Conservation (phyloP, 2,113 vertebrate genomes). For the Cyphotilapia sp. region DNA sequence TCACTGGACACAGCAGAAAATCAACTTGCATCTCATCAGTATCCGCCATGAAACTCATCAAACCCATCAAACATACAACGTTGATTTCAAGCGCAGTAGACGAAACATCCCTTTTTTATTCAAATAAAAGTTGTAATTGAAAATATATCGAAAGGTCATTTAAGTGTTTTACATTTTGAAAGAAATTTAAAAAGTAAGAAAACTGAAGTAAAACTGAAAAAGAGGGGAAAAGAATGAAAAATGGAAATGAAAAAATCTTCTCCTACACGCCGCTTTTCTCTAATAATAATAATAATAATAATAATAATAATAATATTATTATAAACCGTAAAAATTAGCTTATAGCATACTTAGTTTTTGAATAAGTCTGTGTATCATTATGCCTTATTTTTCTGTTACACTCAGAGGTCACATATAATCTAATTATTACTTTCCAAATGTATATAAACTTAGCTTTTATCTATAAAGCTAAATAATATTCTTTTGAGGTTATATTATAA, state of each 20-base stretch:
- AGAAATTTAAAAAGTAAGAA: not conserved
- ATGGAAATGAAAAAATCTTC: not conserved
- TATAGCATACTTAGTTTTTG: not conserved
- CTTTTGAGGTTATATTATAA: not conserved
- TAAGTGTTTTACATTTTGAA: not conserved
- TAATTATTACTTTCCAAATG: not conserved
- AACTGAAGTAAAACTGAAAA: not conserved
- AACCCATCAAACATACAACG: not conserved
- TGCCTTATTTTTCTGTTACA: not conserved
- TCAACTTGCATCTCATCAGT: not conserved
- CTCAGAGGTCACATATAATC: not conserved
- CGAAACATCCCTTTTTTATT: not conserved
- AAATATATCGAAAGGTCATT: not conserved
- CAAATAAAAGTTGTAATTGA: not conserved
- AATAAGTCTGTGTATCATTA: not conserved
- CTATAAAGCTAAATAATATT: not conserved
- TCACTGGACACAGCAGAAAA: not conserved
- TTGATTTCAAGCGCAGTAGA: not conserved
- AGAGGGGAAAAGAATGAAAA: not conserved
- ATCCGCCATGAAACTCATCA: not conserved
- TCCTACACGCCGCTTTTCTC: accelerated
- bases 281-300: not conserved
- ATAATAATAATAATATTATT: not conserved
- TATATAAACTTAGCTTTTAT: not conserved
- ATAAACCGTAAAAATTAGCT: not conserved